Percentiles rank a stretch among this genome's conserved stretches.
phyloP scores from a whole-genome alignment of 2,888 invertebrate species.

The Diadegma fenestrale region DNA sequence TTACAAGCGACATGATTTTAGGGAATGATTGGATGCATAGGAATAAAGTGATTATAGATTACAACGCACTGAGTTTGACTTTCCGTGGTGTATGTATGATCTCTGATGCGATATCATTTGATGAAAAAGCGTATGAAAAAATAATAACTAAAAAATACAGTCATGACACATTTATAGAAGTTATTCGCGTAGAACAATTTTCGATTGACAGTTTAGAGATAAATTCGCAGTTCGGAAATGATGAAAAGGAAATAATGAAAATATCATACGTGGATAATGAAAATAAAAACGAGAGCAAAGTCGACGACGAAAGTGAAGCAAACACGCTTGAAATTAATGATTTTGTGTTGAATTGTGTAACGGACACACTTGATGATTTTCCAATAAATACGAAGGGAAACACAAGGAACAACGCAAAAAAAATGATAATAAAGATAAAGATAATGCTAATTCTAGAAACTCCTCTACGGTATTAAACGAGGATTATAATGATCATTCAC shows the following conservation, averaged over 20 bases:
- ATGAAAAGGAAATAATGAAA: background rate
- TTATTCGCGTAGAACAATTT: background rate
- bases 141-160: conserved; percentile 55
- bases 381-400: background rate
- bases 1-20: conserved; percentile 62
- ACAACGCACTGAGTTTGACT: conserved; percentile 15
- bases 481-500: background rate
- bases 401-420: background rate
- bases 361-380: background rate
- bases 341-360: background rate
- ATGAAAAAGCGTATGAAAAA: conserved; percentile 48
- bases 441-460: conserved; percentile 4
- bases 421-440: background rate
- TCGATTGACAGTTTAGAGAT: background rate
- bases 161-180: background rate
- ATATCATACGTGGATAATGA: background rate
- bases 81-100: conserved; percentile 46
- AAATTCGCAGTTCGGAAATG: background rate
- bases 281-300: background rate
- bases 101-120: conserved; percentile 35
- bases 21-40: conserved; percentile 67
- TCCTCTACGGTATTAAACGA: background rate
- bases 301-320: background rate
- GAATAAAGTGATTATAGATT: conserved; percentile 59
- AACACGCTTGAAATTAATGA: background rate